Base-by-base conservation (phyloP, 2,113 vertebrate genomes). In the Chaetorhynchus papuensis region DNA sequence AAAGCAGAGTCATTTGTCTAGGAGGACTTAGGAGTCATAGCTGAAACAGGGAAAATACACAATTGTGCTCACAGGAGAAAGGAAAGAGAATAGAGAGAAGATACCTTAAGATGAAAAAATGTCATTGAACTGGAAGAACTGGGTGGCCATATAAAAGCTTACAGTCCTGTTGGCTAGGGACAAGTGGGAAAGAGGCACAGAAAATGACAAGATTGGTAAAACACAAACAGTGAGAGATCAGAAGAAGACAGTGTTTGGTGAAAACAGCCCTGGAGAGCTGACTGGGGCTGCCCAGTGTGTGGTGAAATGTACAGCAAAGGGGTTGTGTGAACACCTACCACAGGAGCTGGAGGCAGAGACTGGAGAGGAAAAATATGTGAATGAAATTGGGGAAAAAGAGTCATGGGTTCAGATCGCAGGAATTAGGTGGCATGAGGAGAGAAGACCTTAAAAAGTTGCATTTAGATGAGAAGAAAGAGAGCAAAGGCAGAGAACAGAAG, bases 331-430 rank as follows among this genome's bases (percentile, higher is more conserved):
- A n/a, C 28, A 37, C 22, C 28, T 52, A 11, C 7, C 28, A 21
- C 2, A 4, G 53, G 24, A 83, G 33, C 23, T 44, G 57, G 26
- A 60, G 33, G 10, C 30, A 56, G 12, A 13, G 24, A 23, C 31
- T 0, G 0, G 17, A 39, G n/a, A 60, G 24, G 26, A 44, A 83
- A 68, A 83, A 71, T 1, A 0, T 49, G 33, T 75, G 71, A 54
- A 78, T 47, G 27, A 69, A 82, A 69, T 3, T 59, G 45, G 31
- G 27, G 30, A 24, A 53, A 57, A 88, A 45, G 2, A 42, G 7
- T 26, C 4, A 39, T 22, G 15, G 26, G 8, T 47, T 70, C 57
- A 56, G 17, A 42, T 60, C 20, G 31, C 13, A 37, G 41, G 37
- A 35, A n/a, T 12, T 3, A 2, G 45, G 11, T 65, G 13, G 11